Percentiles rank a stretch among this genome's conserved stretches.
Evolutionary conservation across 1,140 invertebrate genomes (phyloP).

Genomic region (Halictus rubicundus): DNA sequence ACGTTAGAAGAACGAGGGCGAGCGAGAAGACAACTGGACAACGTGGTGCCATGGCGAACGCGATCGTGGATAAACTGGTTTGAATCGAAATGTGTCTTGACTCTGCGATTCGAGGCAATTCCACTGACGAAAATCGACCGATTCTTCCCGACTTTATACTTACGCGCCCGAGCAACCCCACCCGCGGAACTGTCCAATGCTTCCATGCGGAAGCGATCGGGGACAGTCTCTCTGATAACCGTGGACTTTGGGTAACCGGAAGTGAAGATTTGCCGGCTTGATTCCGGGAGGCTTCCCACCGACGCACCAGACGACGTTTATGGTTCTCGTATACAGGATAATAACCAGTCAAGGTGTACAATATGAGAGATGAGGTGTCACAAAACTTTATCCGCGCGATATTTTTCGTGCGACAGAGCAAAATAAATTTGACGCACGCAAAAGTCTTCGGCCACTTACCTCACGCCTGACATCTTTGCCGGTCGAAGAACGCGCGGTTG

Average conservation of each 20-base stretch:
- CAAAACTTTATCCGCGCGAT: too few relatives aligned
- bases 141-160: conserved; percentile 57
- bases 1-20: conserved; percentile 5
- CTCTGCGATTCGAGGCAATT: conserved; percentile 1
- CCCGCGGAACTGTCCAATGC: conserved; percentile 27
- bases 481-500: too few relatives aligned
- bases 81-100: neutral
- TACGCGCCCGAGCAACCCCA: conserved; percentile 49
- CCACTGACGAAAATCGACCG: conserved; percentile 39
- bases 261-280: conserved; percentile 42
- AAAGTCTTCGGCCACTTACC: neutral
- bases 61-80: neutral
- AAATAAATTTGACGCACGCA: neutral
- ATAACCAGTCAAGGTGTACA: too few relatives aligned
- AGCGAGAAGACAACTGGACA: neutral
- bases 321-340: neutral
- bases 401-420: too few relatives aligned
- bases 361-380: too few relatives aligned
- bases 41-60: conserved; percentile 5
- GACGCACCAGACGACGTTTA: neutral
- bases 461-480: too few relatives aligned
- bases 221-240: conserved; percentile 62
- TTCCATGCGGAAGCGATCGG: conserved; percentile 63
- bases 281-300: conserved; percentile 19
- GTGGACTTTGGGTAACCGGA: conserved; percentile 65